Percentiles rank a stretch among this genome's conserved stretches.
phyloP scores from a whole-genome alignment of 2,113 vertebrate species.

The Hippocampus barbouri region DNA sequence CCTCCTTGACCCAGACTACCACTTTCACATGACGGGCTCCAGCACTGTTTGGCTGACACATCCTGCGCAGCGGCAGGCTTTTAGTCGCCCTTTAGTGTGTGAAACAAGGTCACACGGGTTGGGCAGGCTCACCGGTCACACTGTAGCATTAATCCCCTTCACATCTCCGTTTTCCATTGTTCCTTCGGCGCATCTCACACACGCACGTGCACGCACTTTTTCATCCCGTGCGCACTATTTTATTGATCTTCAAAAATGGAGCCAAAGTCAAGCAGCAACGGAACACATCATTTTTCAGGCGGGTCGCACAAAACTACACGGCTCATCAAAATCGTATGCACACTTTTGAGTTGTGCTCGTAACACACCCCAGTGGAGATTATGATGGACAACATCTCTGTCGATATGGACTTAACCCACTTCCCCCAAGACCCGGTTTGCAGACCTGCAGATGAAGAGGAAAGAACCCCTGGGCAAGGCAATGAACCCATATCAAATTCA shows the following conservation, averaged over 20 bases:
- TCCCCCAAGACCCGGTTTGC: no score
- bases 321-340: background rate
- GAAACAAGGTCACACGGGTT: conserved; percentile 10
- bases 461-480: background rate
- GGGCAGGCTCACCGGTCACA: conserved; percentile 28
- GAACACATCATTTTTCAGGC: background rate
- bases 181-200: conserved; percentile 14
- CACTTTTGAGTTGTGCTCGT: background rate
- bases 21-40: conserved; percentile 48
- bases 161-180: conserved; percentile 7
- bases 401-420: no score
- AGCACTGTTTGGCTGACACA: conserved; percentile 36
- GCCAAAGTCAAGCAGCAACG: background rate
- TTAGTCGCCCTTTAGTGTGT: conserved; percentile 20
- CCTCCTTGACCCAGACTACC: conserved; percentile 52
- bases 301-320: background rate
- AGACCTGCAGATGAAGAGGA: no score
- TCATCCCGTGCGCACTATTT: background rate
- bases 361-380: no score
- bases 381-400: no score
- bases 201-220: background rate
- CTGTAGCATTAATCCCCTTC: conserved; percentile 5
- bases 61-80: conserved; percentile 16
- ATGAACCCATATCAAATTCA: background rate
- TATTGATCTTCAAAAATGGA: background rate